Conservation (phyloP, 2,797 vertebrate species). For the Melanotaenia parkinsoni region DNA sequence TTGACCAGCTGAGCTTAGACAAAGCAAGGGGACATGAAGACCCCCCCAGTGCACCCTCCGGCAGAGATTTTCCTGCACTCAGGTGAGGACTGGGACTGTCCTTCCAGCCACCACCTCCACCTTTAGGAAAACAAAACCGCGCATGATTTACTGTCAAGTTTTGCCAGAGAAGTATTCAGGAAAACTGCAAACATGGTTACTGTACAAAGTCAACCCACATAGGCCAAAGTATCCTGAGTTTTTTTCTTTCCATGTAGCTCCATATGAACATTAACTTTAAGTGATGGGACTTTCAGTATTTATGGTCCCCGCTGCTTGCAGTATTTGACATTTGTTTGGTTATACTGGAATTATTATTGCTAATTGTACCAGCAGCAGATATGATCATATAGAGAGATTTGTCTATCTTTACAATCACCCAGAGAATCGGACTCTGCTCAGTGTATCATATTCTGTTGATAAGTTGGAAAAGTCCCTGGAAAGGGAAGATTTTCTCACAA, state of each 20-base stretch:
- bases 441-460: not conserved
- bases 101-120: constrained; percentile 90
- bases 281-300: not conserved
- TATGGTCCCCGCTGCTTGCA: not conserved
- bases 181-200: not conserved
- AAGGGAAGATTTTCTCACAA: constrained; percentile 9
- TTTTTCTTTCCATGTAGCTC: not conserved
- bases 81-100: constrained; percentile 66
- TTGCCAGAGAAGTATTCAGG: not conserved
- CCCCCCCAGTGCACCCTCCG: constrained; percentile 88
- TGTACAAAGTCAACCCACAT: not conserved
- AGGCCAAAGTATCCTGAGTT: not conserved
- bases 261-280: not conserved
- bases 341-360: not conserved
- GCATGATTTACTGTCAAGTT: not conserved
- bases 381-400: constrained; percentile 8
- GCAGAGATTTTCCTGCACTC: constrained; percentile 85
- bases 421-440: not conserved
- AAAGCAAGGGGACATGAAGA: constrained; percentile 86
- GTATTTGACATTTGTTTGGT: not conserved
- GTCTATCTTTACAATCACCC: not conserved
- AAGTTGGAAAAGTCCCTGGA: not conserved
- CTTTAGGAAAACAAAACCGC: constrained; percentile 44
- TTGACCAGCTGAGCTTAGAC: constrained; percentile 87
- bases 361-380: not conserved